These are phyloP conservation scores for Drosophila ficusphila DNA, from an alignment of 1,140 invertebrate species.

Conservation along the genomic window DNA sequence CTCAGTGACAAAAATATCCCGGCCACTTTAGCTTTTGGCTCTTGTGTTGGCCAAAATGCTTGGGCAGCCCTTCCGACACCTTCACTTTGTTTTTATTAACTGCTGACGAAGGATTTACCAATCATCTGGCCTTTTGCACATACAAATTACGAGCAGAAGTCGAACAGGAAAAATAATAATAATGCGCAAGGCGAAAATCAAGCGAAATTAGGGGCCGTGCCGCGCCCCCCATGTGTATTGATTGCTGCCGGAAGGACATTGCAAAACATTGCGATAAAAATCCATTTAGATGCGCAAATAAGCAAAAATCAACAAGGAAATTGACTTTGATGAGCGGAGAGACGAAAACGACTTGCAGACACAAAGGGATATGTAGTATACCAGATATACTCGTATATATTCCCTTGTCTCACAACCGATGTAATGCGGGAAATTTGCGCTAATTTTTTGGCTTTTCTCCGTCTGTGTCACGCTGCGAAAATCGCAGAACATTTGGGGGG, in stretches of 20 bases:
- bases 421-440: conserved; percentile 10
- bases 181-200: conserved; percentile 28
- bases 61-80: conserved; percentile 5
- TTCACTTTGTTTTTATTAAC: conserved; percentile 66
- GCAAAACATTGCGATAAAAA: conserved; percentile 80
- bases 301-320: conserved; percentile 80
- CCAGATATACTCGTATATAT: background rate
- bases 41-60: conserved; percentile 10
- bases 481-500: conserved; percentile 8
- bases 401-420: conserved; percentile 5
- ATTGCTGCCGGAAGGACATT: conserved; percentile 72
- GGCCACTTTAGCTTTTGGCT: conserved; percentile 20
- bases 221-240: conserved; percentile 42
- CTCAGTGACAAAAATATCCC: background rate
- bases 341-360: conserved; percentile 5
- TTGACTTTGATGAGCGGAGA: conserved; percentile 70
- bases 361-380: conserved; percentile 13
- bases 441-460: conserved; percentile 16
- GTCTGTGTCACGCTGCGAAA: conserved; percentile 10
- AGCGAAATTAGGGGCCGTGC: conserved; percentile 26
- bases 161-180: conserved; percentile 33
- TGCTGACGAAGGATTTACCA: conserved; percentile 72
- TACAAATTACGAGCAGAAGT: conserved; percentile 19
- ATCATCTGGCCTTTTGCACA: conserved; percentile 48
- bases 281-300: conserved; percentile 81